A percentile compares a stretch with the other conserved stretches of the same genome.
Conservation (phyloP, 2,113 vertebrate species). For the Sisor rabdophorus region DNA sequence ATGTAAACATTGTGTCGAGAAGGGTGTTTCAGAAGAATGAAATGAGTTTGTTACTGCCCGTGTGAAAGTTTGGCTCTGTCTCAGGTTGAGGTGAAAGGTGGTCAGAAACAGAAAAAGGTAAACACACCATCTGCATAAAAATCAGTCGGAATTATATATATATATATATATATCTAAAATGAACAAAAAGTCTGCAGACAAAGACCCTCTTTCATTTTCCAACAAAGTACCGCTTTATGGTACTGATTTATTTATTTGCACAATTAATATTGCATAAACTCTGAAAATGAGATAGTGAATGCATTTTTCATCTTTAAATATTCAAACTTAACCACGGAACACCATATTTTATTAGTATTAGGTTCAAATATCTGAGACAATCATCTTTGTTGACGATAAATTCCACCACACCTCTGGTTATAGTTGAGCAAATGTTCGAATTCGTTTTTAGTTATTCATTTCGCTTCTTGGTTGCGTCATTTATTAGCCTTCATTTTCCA, state of each 20-base stretch:
- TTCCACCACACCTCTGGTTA: not conserved
- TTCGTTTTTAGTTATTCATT: constrained; percentile 71
- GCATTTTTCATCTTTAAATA: not conserved
- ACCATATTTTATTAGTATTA: constrained; percentile 62
- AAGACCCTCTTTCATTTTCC: not conserved
- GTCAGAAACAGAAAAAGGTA: not conserved
- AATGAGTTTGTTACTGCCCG: too few species aligned
- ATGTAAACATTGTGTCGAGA: too few species aligned
- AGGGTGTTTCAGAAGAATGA: too few species aligned
- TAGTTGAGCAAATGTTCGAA: constrained; percentile 58
- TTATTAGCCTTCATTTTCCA: constrained; percentile 73
- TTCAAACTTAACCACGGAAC: not conserved
- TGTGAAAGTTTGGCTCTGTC: too few species aligned
- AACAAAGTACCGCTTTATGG: not conserved
- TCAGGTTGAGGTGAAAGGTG: not conserved
- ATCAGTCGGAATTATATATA: not conserved
- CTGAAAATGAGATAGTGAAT: not conserved
- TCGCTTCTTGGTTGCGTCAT: constrained; percentile 73
- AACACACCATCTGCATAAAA: not conserved
- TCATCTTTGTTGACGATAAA: constrained; percentile 66
- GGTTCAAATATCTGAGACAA: constrained; percentile 65
- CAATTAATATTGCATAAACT: constrained; percentile 7
- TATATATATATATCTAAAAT: not conserved
- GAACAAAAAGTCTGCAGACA: too few species aligned
- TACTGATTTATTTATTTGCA: constrained; percentile 8